phyloP scores from a whole-genome alignment of 2,113 vertebrate species.

The Cynoglossus semilaevis region DNA sequence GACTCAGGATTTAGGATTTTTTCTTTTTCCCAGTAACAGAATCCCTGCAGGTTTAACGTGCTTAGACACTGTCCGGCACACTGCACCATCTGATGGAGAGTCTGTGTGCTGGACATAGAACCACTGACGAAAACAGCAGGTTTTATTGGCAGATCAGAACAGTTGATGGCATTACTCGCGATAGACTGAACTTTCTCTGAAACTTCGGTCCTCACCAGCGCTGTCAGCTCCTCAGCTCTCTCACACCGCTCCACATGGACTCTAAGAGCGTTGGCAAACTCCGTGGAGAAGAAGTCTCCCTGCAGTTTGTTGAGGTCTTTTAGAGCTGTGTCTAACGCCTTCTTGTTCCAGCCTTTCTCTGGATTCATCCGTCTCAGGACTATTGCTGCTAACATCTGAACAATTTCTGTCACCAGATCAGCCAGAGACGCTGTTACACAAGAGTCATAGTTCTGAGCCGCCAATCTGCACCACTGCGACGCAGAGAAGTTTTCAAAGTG shows the following conservation, averaged over 20 bases:
- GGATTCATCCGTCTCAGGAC: background rate
- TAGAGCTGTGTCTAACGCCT: background rate
- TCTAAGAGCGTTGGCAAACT: background rate
- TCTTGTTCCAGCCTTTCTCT: background rate
- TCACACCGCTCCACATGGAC: background rate
- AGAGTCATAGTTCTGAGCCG: background rate
- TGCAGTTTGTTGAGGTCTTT: background rate
- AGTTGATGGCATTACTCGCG: background rate
- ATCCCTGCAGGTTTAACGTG: background rate
- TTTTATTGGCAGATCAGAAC: background rate
- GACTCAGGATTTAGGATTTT: background rate
- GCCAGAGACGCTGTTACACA: background rate
- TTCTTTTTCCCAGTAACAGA: background rate
- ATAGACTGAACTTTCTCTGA: background rate
- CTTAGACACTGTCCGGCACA: background rate
- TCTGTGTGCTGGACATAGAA: background rate
- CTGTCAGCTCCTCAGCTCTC: background rate
- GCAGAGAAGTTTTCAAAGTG: background rate
- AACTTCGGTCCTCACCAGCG: background rate
- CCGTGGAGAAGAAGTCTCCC: background rate
- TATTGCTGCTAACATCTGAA: background rate
- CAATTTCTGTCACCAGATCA: background rate
- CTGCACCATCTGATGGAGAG: background rate
- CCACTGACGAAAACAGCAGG: background rate
- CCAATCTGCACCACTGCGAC: background rate